phyloP scores from a whole-genome alignment of 92 coral and sea anemone genomes.

The Paramuricea clavata region DNA sequence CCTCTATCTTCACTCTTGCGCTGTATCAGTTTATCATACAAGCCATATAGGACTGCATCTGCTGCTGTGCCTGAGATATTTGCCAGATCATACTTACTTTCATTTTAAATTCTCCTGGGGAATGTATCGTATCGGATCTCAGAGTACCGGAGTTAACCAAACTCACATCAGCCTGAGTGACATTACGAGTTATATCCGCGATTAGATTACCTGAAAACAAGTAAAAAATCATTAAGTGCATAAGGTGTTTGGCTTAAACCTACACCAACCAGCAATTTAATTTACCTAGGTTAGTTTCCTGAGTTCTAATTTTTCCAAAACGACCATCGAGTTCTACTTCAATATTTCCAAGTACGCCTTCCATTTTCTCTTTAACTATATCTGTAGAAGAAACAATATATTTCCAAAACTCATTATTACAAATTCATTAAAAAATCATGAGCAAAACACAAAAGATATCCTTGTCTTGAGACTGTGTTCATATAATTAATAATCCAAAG shows the following conservation, averaged over 20 bases:
- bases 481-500: too few relatives aligned
- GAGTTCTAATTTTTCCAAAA: conserved; percentile 85
- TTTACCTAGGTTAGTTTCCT: conserved; percentile 94
- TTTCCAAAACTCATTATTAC: background rate
- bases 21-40: too few relatives aligned
- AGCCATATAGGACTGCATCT: too few relatives aligned
- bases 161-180: conserved; percentile 90
- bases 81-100: conserved; percentile 64
- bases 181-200: conserved; percentile 88
- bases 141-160: conserved; percentile 93
- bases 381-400: conserved; percentile 46
- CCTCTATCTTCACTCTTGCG: too few relatives aligned
- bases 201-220: conserved; percentile 82
- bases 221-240: background rate
- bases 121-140: conserved; percentile 87
- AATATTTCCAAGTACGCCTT: conserved; percentile 83
- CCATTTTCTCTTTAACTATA: conserved; percentile 90
- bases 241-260: too few relatives aligned
- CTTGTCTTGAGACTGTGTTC: too few relatives aligned
- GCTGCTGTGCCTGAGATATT: background rate
- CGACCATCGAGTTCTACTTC: conserved; percentile 97
- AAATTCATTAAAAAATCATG: background rate
- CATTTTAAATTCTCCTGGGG: conserved; percentile 91
- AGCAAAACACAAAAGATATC: background rate
- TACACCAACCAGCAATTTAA: too few relatives aligned